Percentiles rank a stretch among this genome's conserved stretches.
phyloP scores from a whole-genome alignment of 2,888 invertebrate species.

The Lepidocyrtoides sp. region DNA sequence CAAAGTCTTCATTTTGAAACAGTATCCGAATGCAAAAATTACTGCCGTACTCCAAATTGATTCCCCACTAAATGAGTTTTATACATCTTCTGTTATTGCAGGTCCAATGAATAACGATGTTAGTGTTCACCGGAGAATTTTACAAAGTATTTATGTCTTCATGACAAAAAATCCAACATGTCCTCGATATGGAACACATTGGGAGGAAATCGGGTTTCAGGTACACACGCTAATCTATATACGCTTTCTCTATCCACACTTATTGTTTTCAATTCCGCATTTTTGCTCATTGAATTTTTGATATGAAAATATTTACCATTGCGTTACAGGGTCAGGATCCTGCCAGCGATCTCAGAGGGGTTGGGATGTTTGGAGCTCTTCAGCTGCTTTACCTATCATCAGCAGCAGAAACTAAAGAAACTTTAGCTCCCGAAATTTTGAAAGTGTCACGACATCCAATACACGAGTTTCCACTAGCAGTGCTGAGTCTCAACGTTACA shows the following conservation, averaged over 20 bases:
- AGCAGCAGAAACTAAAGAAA: constrained; percentile 86
- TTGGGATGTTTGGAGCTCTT: constrained; percentile 87
- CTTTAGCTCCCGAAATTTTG: constrained; percentile 87
- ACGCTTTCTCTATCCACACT: background rate
- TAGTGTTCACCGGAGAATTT: constrained; percentile 84
- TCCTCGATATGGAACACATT: constrained; percentile 88
- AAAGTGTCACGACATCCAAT: constrained; percentile 87
- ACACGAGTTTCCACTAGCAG: constrained; percentile 88
- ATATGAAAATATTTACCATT: too few species aligned
- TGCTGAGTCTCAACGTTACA: constrained; percentile 88
- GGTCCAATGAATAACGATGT: constrained; percentile 85
- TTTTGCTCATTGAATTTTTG: too few species aligned
- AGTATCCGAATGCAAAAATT: background rate
- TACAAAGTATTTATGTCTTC: constrained; percentile 85
- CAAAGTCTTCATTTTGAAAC: background rate
- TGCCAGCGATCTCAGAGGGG: constrained; percentile 88
- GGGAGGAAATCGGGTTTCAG: constrained; percentile 89
- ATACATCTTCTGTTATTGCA: constrained; percentile 26
- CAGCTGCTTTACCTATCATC: constrained; percentile 87
- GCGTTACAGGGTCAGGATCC: constrained; percentile 87
- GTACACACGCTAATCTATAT: constrained; percentile 83
- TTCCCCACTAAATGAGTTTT: too few species aligned
- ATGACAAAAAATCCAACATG: constrained; percentile 86
- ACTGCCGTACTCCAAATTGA: background rate
- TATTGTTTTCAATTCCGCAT: too few species aligned